These are phyloP conservation scores for Euura lappo DNA, from an alignment of 1,140 invertebrate genomes.

Conservation along the genomic window DNA sequence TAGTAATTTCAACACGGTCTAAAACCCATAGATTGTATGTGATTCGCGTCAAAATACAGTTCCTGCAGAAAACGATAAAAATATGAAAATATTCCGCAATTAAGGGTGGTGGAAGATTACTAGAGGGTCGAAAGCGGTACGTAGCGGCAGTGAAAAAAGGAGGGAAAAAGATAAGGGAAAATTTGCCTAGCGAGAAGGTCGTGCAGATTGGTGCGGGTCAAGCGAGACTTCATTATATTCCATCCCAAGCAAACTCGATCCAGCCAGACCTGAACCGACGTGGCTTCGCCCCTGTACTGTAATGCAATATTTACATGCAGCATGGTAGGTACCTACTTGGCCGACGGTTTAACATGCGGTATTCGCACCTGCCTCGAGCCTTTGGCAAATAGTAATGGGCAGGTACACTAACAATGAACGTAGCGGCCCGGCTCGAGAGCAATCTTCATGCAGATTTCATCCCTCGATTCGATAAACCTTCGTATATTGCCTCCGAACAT, in stretches of 20 bases:
- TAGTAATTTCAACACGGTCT: not conserved
- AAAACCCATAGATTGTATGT: too few species aligned
- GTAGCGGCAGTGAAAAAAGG: not conserved
- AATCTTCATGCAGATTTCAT: not conserved
- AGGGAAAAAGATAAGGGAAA: constrained; percentile 17
- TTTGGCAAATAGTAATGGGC: constrained; percentile 7
- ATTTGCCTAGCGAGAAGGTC: constrained; percentile 14
- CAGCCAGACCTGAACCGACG: not conserved
- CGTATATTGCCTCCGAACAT: too few species aligned
- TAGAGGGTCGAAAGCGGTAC: too few species aligned
- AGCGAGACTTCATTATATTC: constrained; percentile 7
- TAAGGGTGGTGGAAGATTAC: too few species aligned
- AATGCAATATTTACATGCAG: constrained; percentile 5
- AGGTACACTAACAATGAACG: constrained; percentile 3
- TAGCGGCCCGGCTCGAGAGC: too few species aligned
- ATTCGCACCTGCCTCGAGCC: constrained; percentile 6
- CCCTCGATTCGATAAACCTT: not conserved
- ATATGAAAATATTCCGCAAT: constrained; percentile 4
- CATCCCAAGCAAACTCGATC: constrained; percentile 3
- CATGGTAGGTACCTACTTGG: constrained; percentile 1
- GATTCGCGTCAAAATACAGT: too few species aligned
- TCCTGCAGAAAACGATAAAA: too few species aligned
- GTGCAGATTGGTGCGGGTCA: constrained; percentile 3
- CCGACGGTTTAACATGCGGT: not conserved
- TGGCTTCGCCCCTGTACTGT: not conserved